A percentile compares a stretch with the other conserved stretches of the same genome.
Conservation (phyloP, 1,140 invertebrate species). For the Mamestra configurata region DNA sequence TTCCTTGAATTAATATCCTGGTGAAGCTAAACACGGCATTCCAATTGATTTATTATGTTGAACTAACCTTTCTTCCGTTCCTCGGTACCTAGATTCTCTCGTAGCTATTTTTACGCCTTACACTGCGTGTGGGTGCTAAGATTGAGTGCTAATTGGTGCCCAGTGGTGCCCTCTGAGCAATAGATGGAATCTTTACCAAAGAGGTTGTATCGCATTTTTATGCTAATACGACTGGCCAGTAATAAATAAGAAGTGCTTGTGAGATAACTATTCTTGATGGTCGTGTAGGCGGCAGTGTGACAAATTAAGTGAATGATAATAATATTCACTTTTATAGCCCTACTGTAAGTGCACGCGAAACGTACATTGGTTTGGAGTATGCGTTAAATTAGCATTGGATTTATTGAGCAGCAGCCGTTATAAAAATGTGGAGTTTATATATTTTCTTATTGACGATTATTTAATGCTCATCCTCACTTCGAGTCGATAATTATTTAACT, state of each 20-base stretch:
- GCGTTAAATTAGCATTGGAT: neutral
- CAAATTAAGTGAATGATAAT: constrained; percentile 34
- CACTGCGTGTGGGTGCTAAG: constrained; percentile 53
- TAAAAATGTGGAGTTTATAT: neutral
- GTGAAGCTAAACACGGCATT: neutral
- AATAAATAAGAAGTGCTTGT: constrained; percentile 45
- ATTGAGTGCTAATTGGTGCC: constrained; percentile 59
- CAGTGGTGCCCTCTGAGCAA: constrained; percentile 36
- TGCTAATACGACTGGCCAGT: constrained; percentile 46
- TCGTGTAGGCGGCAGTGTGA: constrained; percentile 19
- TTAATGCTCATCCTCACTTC: neutral
- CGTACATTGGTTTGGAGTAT: neutral
- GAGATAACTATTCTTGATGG: constrained; percentile 30
- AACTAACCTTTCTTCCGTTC: constrained; percentile 9
- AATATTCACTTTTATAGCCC: neutral
- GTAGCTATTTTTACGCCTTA: constrained; percentile 51
- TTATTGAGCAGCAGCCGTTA: neutral
- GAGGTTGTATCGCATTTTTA: constrained; percentile 56
- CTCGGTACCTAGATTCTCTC: constrained; percentile 1
- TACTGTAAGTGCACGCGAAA: constrained; percentile 2
- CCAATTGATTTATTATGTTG: constrained; percentile 12
- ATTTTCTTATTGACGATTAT: neutral
- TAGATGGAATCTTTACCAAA: constrained; percentile 47
- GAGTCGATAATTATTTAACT: too few species aligned
- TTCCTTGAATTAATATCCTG: neutral